Evolutionary conservation across 1,140 invertebrate species (phyloP).

Genomic region (Heliconius congener): DNA sequence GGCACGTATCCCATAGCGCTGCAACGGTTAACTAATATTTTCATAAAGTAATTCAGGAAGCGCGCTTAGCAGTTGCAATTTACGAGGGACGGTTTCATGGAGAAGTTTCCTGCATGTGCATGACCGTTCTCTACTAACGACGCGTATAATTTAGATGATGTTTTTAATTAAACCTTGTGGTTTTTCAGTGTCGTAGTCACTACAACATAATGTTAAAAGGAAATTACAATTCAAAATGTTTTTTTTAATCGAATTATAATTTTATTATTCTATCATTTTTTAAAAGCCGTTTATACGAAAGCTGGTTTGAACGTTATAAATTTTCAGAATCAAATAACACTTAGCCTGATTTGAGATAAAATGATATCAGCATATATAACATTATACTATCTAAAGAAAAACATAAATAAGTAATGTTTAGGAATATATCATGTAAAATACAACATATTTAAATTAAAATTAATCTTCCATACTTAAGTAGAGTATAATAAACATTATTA

Average conservation of each 20-base stretch:
- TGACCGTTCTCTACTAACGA: background rate
- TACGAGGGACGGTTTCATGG: background rate
- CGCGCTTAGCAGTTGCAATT: background rate
- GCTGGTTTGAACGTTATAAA: too few species aligned
- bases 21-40: background rate
- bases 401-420: too few species aligned
- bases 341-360: background rate
- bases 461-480: too few species aligned
- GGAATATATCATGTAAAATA: too few species aligned
- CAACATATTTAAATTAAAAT: too few species aligned
- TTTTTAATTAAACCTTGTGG: background rate
- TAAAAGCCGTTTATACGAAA: too few species aligned
- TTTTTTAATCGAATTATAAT: too few species aligned
- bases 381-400: too few species aligned
- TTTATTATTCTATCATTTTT: too few species aligned
- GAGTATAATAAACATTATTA: too few species aligned
- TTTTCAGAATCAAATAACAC: too few species aligned
- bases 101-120: background rate
- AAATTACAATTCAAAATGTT: background rate
- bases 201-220: background rate
- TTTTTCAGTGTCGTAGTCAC: background rate
- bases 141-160: background rate
- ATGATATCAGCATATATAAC: background rate
- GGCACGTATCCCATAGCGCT: background rate
- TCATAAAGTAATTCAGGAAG: background rate